Base-by-base conservation (phyloP, 2,113 vertebrate genomes). In the Marmota flaviventris region DNA sequence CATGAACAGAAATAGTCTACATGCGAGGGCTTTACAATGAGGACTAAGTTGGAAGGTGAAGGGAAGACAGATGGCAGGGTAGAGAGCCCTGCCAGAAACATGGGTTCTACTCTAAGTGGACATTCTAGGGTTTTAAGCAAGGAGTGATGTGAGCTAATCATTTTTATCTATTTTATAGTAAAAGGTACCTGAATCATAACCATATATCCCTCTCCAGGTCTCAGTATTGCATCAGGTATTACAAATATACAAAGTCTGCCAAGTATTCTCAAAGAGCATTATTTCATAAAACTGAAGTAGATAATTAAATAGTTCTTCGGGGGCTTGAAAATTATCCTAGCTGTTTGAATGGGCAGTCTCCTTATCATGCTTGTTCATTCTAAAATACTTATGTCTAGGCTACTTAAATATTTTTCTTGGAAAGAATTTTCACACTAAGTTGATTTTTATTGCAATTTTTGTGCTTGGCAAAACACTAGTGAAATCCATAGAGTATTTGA, bases 391-490 rank as follows among this genome's bases (percentile, higher is more conserved):
- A 83, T 63, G 20, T 91, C 45, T 63, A 75, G 29, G 51, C 16
- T 92, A 73, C 53, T 82, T 95, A 91, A 53, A 70, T 72, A 39
- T 87, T 95, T 96, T 84, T 87, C 56, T 51, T 70, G 1, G 42
- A 67, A 89, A 75, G 84, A 61, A 42, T 92, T 94, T 95, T 84
- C 81, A 94, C 37, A 96, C 63, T 72, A 83, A 42, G 39, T 70
- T 97, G 78, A 93, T 83, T 96, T 97, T 95, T 86, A 77, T 27
- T 85, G 3, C 45, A 95, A 87, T 8, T 76, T 25, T 42, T 93
- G 29, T 93, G 16, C 51, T 97, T 95, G 97, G 70, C 39, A 96
- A 97, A 92, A 67, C 13, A 96, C 92, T 72, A 93, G 58, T 82
- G 34, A 96, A 91, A 89, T 51, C n/a, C 27, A 95, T 11, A 37